phyloP scores from a whole-genome alignment of 1,140 invertebrate genomes.

The Papilio machaon region DNA sequence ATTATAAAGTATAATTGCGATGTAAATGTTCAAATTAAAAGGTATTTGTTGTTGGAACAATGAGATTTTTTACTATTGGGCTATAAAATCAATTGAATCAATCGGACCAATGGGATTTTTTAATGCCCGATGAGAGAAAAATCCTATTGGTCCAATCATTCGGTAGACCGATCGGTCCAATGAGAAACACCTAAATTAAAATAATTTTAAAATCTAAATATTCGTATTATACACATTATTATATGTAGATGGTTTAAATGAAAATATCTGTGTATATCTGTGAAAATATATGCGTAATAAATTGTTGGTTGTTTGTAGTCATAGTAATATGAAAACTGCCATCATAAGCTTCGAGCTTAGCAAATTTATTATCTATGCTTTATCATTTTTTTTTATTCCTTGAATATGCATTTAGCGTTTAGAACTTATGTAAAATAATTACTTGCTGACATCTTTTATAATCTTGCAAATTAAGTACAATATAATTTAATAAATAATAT shows the following conservation, averaged over 20 bases:
- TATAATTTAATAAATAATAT: background rate
- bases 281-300: conserved; percentile 3
- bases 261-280: conserved; percentile 13
- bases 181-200: background rate
- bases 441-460: background rate
- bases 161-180: too few relatives aligned
- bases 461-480: background rate
- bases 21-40: conserved; percentile 20
- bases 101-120: too few relatives aligned
- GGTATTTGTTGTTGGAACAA: too few relatives aligned
- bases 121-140: too few relatives aligned
- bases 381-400: background rate
- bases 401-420: background rate
- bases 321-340: background rate
- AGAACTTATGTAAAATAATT: background rate
- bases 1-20: background rate
- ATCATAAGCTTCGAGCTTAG: background rate
- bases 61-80: too few relatives aligned
- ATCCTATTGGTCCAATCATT: too few relatives aligned
- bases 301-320: background rate
- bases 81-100: too few relatives aligned
- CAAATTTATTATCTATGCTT: background rate
- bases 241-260: conserved; percentile 20
- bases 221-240: conserved; percentile 5
- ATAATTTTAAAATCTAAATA: conserved; percentile 15